Conservation (phyloP, 1,140 invertebrate species). For the Drosophila asahinai region DNA sequence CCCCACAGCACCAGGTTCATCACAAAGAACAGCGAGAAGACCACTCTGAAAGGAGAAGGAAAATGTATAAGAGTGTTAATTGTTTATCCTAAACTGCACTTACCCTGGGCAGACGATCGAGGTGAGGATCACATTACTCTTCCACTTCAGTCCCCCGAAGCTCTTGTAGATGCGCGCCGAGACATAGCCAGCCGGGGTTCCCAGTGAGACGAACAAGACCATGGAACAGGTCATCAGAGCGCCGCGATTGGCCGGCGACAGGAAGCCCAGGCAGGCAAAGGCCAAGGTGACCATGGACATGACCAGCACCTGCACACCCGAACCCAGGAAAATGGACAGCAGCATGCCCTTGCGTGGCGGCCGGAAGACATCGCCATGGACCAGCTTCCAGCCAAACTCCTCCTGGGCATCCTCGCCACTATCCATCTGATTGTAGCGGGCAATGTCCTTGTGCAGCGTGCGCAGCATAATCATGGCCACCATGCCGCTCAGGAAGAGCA, state of each 20-base stretch:
- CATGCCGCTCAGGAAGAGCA: slow-evolving; percentile 97
- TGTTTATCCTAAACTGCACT: no score
- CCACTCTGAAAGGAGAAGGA: slow-evolving; percentile 89
- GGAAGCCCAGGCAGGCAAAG: slow-evolving; percentile 98
- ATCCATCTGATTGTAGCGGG: slow-evolving; percentile 98
- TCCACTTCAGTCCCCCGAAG: slow-evolving; percentile 99
- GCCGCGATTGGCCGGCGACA: slow-evolving; percentile 99
- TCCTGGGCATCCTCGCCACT: slow-evolving; percentile 98
- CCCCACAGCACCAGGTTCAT: slow-evolving; percentile 98
- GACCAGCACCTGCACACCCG: slow-evolving; percentile 95
- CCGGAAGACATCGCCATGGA: slow-evolving; percentile 97
- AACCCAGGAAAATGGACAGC: slow-evolving; percentile 97
- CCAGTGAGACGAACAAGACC: slow-evolving; percentile 97
- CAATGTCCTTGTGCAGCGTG: slow-evolving; percentile 99
- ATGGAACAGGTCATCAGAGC: slow-evolving; percentile 99
- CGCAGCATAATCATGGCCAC: slow-evolving; percentile 99
- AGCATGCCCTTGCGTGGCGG: slow-evolving; percentile 99
- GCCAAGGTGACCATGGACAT: slow-evolving; percentile 93
- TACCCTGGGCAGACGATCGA: slow-evolving; percentile 98
- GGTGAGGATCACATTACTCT: slow-evolving; percentile 98
- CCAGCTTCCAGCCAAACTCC: slow-evolving; percentile 99
- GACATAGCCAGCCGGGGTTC: slow-evolving; percentile 97
- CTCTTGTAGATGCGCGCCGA: slow-evolving; percentile 99
- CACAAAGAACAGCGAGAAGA: slow-evolving; percentile 97
- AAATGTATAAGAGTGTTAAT: neutral